Conservation (phyloP, 2,888 invertebrate species). For the Eupithecia subumbrata region DNA sequence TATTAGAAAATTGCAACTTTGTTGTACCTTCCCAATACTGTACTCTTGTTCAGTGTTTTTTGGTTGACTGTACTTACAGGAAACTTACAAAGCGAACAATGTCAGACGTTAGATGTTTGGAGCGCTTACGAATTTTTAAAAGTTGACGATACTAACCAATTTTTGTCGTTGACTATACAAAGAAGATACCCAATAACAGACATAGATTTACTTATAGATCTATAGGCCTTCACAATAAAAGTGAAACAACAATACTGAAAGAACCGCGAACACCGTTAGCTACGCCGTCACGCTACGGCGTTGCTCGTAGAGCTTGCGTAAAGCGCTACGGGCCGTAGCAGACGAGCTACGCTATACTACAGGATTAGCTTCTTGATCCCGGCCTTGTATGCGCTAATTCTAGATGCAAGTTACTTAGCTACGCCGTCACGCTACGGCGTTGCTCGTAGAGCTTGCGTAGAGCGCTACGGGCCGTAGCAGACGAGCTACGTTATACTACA, state of each 20-base stretch:
- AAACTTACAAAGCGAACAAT: neutral
- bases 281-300: conserved; percentile 10
- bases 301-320: conserved; percentile 9
- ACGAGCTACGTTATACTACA: too few species aligned
- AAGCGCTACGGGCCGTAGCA: neutral
- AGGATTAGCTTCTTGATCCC: neutral
- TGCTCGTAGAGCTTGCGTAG: too few species aligned
- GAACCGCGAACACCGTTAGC: neutral
- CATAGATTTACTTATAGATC: neutral
- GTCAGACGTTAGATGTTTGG: too few species aligned
- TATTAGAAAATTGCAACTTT: too few species aligned
- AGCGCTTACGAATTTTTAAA: too few species aligned
- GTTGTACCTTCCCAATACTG: too few species aligned
- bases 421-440: too few species aligned
- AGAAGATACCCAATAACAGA: neutral
- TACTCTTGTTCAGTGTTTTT: too few species aligned
- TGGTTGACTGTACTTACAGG: neutral
- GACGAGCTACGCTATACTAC: neutral
- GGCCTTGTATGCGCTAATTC: too few species aligned
- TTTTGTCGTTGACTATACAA: neutral
- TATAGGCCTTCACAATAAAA: neutral
- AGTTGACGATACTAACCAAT: neutral
- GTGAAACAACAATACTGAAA: neutral
- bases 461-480: too few species aligned
- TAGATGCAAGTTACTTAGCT: too few species aligned